Evolutionary conservation across 2,797 vertebrate species (phyloP).

Genomic region (Moxostoma hubbsi): DNA sequence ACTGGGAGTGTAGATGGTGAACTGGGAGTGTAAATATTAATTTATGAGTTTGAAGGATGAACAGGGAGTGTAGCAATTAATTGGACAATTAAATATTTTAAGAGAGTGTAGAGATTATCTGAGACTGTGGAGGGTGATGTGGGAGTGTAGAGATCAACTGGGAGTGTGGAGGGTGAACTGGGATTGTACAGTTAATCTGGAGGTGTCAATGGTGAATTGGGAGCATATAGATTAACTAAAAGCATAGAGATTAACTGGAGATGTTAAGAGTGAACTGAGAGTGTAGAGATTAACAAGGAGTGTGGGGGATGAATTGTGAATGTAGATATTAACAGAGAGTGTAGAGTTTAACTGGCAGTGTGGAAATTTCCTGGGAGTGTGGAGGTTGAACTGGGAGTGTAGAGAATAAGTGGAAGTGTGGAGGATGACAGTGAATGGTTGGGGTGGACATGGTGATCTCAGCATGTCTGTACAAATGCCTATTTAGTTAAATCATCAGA

Average conservation of each 20-base stretch:
- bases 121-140: too few relatives aligned
- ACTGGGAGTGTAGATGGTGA: too few relatives aligned
- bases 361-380: neutral
- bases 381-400: neutral
- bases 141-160: neutral
- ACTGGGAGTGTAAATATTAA: too few relatives aligned
- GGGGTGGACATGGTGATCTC: neutral
- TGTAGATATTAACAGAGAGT: neutral
- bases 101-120: neutral
- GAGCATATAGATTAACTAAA: too few relatives aligned
- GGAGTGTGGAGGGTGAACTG: neutral
- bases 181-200: neutral
- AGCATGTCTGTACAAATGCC: neutral
- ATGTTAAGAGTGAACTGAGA: too few relatives aligned
- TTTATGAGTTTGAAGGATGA: neutral
- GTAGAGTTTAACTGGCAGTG: neutral
- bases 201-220: too few relatives aligned
- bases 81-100: too few relatives aligned
- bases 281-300: too few relatives aligned
- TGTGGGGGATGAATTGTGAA: too few relatives aligned
- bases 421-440: too few relatives aligned
- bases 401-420: neutral
- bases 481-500: too few relatives aligned
- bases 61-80: neutral
- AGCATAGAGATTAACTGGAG: too few relatives aligned